Evolutionary conservation across 2,888 invertebrate genomes (phyloP).

Genomic region (Orgyia antiqua): DNA sequence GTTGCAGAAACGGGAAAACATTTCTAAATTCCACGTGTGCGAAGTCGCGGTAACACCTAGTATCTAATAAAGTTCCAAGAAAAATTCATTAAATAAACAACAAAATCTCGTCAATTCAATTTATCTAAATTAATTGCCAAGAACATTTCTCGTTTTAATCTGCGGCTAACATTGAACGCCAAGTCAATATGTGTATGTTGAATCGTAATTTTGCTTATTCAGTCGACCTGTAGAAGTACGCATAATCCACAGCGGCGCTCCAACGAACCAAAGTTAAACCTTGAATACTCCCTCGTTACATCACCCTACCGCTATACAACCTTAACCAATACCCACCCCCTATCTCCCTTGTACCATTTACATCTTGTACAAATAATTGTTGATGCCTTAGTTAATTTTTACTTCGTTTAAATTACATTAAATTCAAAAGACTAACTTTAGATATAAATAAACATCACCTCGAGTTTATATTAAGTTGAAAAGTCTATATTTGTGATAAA

Average conservation of each 20-base stretch:
- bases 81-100: background rate
- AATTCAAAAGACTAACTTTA: too few relatives aligned
- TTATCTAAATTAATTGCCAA: too few relatives aligned
- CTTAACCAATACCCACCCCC: conserved; percentile 21
- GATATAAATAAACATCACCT: too few relatives aligned
- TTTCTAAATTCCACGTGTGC: too few relatives aligned
- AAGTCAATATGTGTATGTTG: conserved; percentile 5
- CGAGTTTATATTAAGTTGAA: too few relatives aligned
- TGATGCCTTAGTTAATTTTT: conserved; percentile 26
- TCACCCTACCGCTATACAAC: conserved; percentile 7
- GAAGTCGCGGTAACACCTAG: background rate
- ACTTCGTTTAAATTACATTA: conserved; percentile 20
- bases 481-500: too few relatives aligned
- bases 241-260: conserved; percentile 66
- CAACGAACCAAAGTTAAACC: conserved; percentile 46
- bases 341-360: conserved; percentile 33
- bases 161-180: conserved; percentile 9
- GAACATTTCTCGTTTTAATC: conserved; percentile 14
- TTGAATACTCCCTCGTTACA: conserved; percentile 33
- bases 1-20: too few relatives aligned
- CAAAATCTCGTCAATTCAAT: background rate
- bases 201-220: conserved; percentile 33
- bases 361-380: conserved; percentile 43
- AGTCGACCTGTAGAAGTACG: conserved; percentile 53
- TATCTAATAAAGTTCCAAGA: background rate